Evolutionary conservation across 2,113 vertebrate species (phyloP), one percentile per base, ranked within the genome.

Genomic region (Camelus dromedarius): DNA sequence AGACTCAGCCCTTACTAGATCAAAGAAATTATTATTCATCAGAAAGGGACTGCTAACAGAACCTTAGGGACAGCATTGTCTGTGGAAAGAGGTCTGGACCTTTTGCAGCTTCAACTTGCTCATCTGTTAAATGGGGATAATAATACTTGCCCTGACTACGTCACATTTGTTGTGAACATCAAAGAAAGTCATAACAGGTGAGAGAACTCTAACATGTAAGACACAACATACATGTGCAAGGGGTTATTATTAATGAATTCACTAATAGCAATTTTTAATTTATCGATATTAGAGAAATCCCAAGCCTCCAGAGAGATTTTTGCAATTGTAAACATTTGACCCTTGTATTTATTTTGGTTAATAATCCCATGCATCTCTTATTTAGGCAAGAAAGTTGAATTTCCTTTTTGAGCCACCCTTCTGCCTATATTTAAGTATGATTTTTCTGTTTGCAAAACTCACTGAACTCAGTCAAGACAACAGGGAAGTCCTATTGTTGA

Each of bases 391-490:
- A 95, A 86, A 54, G 46, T 52, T 77, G 16, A 62, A 66, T 83
- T 86, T 89, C 77, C 32, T 89, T 62, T 94, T 28, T 24, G 35
- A 89, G 50, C 20, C 69, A 73, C 64, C 38, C 42, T 80, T 93
- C 85, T 90, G 70, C 73, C 24, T 82, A 6, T 79, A 60, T 76
- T 93, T 19, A 56, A 72, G 48, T 69, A 89, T 95, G 81, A 48
- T 84, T 93, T 88, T 81, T 85, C 79, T 85, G 6, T 97, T 89
- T 95, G 90, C 32, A 86, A 79, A 96, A 96, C 42, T 89, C 50
- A 38, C 52, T 80, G 79, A 95, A 79, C 75, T 95, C 69, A 92
- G 75, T 46, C 56, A 76, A 72, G 24, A 79, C 28, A 86, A 86
- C 66, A 97, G 86, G 56, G 73, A 97, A 84, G 72, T 64, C 72